These are phyloP conservation scores for Echinometra lucunter DNA, from an alignment of 53 echinoderm and acorn worm species.

Conservation along the genomic window DNA sequence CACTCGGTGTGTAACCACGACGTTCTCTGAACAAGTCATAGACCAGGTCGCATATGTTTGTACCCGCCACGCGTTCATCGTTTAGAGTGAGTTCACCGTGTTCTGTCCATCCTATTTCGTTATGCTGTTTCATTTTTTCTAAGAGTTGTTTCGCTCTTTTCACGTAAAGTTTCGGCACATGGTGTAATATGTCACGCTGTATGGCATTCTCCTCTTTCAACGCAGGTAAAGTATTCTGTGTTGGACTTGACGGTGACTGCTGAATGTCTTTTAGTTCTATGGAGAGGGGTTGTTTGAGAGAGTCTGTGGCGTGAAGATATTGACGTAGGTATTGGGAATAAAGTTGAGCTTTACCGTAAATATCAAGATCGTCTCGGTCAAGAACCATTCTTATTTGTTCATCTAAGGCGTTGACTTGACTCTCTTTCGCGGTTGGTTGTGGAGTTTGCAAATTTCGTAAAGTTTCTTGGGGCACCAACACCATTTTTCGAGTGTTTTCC, in stretches of 20 bases:
- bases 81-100: neutral
- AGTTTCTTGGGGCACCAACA: slow-evolving; percentile 22
- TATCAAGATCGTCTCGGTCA: slow-evolving; percentile 17
- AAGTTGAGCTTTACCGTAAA: slow-evolving; percentile 21
- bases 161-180: slow-evolving; percentile 13
- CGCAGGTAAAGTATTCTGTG: too few species aligned
- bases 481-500: slow-evolving; percentile 53
- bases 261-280: neutral
- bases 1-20: slow-evolving; percentile 40
- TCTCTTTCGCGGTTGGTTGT: neutral
- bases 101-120: neutral
- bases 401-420: neutral
- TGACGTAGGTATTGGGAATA: slow-evolving; percentile 10
- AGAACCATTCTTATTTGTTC: neutral
- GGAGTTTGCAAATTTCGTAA: slow-evolving; percentile 24
- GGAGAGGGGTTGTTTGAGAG: slow-evolving; percentile 5
- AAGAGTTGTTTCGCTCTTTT: neutral
- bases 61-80: neutral
- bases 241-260: neutral
- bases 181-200: slow-evolving; percentile 19
- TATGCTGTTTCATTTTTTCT: neutral
- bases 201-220: neutral
- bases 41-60: slow-evolving; percentile 28
- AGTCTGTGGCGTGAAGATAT: neutral
- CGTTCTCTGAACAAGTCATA: slow-evolving; percentile 48